phyloP scores from a whole-genome alignment of 2,888 invertebrate genomes.

The Cephus sareptanus region DNA sequence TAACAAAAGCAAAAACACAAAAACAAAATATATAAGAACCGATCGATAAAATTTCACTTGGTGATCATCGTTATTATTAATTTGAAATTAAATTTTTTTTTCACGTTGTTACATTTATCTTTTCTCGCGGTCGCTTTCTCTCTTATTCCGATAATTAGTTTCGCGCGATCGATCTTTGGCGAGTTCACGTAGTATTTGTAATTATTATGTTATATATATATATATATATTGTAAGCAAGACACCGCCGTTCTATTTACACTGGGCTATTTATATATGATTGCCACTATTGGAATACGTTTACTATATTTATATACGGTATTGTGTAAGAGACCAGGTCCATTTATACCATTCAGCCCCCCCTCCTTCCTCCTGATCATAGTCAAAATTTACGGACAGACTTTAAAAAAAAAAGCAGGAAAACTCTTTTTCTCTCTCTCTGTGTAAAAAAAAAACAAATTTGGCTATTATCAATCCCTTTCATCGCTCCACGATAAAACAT shows the following conservation, averaged over 20 bases:
- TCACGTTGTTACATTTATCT: neutral
- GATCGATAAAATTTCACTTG: neutral
- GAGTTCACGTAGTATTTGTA: no score
- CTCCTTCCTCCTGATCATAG: neutral
- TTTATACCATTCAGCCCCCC: slow-evolving; percentile 17
- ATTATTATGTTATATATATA: slow-evolving; percentile 1
- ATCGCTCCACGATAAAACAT: slow-evolving; percentile 51
- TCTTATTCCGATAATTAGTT: neutral
- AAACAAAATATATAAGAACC: neutral
- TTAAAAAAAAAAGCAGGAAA: slow-evolving; percentile 8
- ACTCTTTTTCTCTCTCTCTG: slow-evolving; percentile 7
- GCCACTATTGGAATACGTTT: slow-evolving; percentile 2
- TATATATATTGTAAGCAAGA: neutral
- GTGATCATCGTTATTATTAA: neutral
- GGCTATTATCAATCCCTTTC: slow-evolving; percentile 47
- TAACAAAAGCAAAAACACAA: neutral
- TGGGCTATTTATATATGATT: neutral
- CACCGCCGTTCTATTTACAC: neutral
- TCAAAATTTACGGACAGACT: neutral
- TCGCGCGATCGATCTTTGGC: neutral
- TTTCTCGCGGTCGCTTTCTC: neutral
- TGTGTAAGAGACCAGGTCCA: neutral
- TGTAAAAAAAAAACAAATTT: slow-evolving; percentile 38
- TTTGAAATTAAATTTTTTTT: neutral
- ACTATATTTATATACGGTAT: slow-evolving; percentile 8